phyloP scores from a whole-genome alignment of 2,113 vertebrate genomes.

The Phoenicopterus ruber region DNA sequence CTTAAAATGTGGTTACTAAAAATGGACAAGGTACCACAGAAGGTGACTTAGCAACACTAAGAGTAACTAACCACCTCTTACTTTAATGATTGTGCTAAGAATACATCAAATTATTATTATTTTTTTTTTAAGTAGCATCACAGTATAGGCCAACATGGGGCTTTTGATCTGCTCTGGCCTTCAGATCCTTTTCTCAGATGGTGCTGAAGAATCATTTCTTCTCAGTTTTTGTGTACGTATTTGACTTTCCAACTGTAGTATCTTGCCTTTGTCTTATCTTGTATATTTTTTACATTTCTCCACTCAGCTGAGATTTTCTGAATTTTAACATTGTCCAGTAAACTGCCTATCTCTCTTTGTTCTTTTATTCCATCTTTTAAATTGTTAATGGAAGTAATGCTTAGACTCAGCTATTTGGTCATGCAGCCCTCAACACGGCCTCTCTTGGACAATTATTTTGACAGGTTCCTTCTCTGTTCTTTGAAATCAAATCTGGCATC shows the following conservation, averaged over 20 bases:
- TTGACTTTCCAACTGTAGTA: not conserved
- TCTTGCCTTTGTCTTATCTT: not conserved
- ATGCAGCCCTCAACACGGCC: not conserved
- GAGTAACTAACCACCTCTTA: not conserved
- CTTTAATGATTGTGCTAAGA: not conserved
- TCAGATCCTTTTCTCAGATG: not conserved
- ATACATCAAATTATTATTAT: not conserved
- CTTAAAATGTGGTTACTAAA: not conserved
- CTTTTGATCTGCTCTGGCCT: not conserved
- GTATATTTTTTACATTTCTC: not conserved
- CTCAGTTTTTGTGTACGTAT: not conserved
- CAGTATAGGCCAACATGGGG: not conserved
- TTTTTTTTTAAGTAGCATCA: not conserved
- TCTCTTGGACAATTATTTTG: not conserved
- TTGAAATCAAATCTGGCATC: slow-evolving; percentile 29
- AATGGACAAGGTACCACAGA: not conserved
- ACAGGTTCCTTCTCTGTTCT: not conserved
- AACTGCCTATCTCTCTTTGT: not conserved
- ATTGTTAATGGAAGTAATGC: not conserved
- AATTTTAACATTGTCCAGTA: not conserved
- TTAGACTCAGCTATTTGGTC: not conserved
- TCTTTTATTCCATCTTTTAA: not conserved
- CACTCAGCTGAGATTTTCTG: not conserved
- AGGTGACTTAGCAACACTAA: not conserved
- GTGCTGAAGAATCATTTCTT: not conserved